Evolutionary conservation across 2,888 invertebrate genomes (phyloP).

Genomic region (Cosmia pyralina): DNA sequence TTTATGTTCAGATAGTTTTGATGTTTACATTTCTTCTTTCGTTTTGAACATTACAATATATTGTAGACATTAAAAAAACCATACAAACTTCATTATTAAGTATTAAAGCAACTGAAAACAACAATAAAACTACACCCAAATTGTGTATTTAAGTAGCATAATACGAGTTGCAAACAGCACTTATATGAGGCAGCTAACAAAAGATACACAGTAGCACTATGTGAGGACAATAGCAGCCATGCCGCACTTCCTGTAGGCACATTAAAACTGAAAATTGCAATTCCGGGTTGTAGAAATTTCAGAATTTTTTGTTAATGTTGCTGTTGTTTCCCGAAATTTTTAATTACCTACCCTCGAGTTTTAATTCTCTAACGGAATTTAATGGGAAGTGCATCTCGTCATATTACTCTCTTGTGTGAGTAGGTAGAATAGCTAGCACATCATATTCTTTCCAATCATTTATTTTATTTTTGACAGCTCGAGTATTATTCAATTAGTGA

Average conservation of each 20-base stretch:
- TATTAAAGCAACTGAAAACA: conserved; percentile 29
- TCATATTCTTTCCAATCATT: no score
- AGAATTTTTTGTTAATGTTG: conserved; percentile 28
- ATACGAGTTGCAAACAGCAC: conserved; percentile 43
- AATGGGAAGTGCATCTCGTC: neutral
- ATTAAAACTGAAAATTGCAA: conserved; percentile 54
- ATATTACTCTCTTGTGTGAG: neutral
- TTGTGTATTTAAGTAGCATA: conserved; percentile 53
- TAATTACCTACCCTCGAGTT: conserved; percentile 1
- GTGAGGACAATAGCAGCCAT: conserved; percentile 46
- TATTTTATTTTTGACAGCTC: no score
- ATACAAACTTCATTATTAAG: neutral
- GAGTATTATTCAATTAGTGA: no score
- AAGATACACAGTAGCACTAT: conserved; percentile 53
- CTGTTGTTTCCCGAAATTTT: conserved; percentile 9
- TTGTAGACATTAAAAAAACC: neutral
- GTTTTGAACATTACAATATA: neutral
- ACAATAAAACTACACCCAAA: conserved; percentile 36
- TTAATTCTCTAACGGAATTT: conserved; percentile 14
- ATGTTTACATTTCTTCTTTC: neutral
- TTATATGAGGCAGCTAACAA: conserved; percentile 47
- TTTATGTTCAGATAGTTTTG: neutral
- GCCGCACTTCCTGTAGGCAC: conserved; percentile 46
- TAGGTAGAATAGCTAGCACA: neutral
- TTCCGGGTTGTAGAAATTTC: conserved; percentile 19